phyloP scores from a whole-genome alignment of 2,888 invertebrate species.

The Acronicta aceris region DNA sequence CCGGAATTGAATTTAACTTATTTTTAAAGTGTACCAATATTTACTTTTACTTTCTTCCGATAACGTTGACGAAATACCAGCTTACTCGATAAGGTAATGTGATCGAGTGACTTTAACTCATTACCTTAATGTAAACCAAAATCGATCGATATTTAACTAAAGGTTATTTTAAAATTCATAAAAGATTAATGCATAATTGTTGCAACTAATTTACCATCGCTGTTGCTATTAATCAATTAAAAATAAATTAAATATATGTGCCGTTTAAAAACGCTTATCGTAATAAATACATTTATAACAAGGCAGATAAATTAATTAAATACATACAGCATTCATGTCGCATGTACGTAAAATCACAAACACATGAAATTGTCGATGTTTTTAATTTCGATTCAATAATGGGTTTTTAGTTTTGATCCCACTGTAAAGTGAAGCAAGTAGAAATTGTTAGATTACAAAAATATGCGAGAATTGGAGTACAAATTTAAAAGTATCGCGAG shows the following conservation, averaged over 20 bases:
- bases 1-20: conserved; percentile 32
- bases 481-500: no score
- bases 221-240: conserved; percentile 26
- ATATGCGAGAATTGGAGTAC: no score
- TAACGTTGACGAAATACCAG: conserved; percentile 31
- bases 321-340: no score
- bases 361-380: no score
- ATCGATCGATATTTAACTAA: conserved; percentile 20
- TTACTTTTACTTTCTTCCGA: conserved; percentile 47
- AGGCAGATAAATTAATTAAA: no score
- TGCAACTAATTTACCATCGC: conserved; percentile 25
- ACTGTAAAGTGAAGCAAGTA: no score
- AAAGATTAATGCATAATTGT: conserved; percentile 24
- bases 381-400: no score
- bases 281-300: no score
- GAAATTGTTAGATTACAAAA: no score
- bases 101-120: conserved; percentile 44
- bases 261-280: conserved; percentile 13
- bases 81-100: conserved; percentile 21
- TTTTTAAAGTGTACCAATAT: conserved; percentile 21
- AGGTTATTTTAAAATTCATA: conserved; percentile 43
- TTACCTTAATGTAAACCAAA: conserved; percentile 31
- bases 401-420: no score
- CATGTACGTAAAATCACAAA: no score
- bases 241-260: no score